Evolutionary conservation across 2,888 invertebrate genomes (phyloP).

Genomic region (Tyria jacobaeae): DNA sequence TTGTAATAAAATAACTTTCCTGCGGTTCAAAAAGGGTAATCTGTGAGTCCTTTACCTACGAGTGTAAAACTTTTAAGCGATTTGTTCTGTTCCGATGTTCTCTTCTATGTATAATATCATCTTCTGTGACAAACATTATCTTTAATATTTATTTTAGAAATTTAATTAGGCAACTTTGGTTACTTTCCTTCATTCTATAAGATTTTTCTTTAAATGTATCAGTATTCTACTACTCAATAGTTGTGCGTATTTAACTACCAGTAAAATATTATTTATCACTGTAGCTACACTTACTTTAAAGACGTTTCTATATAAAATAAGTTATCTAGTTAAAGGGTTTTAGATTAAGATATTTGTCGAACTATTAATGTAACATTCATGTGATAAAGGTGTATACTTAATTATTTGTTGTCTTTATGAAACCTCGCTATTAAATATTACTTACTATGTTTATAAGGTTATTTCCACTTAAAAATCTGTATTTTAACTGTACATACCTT

Average conservation of each 20-base stretch:
- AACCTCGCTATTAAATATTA: constrained; percentile 54
- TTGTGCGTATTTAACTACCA: constrained; percentile 26
- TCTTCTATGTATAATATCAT: constrained; percentile 1
- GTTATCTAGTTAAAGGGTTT: constrained; percentile 48
- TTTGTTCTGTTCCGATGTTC: too few relatives aligned
- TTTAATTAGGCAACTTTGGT: neutral
- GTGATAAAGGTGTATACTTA: constrained; percentile 62
- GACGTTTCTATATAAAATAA: constrained; percentile 30
- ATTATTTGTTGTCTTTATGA: constrained; percentile 48
- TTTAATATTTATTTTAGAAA: constrained; percentile 1
- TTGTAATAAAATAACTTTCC: neutral
- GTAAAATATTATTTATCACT: constrained; percentile 23
- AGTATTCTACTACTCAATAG: constrained; percentile 16
- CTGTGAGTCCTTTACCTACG: neutral
- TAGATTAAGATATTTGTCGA: constrained; percentile 44
- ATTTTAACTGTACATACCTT: constrained; percentile 42
- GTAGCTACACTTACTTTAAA: constrained; percentile 21
- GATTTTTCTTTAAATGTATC: constrained; percentile 10
- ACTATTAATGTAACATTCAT: constrained; percentile 48
- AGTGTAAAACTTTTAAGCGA: neutral
- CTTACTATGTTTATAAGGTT: constrained; percentile 41
- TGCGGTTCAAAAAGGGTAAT: neutral
- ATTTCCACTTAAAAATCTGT: constrained; percentile 41
- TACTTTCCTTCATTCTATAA: neutral
- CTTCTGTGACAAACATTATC: neutral